Evolutionary conservation across 2,797 vertebrate genomes (phyloP).

Genomic region (Telmatherina bonti): DNA sequence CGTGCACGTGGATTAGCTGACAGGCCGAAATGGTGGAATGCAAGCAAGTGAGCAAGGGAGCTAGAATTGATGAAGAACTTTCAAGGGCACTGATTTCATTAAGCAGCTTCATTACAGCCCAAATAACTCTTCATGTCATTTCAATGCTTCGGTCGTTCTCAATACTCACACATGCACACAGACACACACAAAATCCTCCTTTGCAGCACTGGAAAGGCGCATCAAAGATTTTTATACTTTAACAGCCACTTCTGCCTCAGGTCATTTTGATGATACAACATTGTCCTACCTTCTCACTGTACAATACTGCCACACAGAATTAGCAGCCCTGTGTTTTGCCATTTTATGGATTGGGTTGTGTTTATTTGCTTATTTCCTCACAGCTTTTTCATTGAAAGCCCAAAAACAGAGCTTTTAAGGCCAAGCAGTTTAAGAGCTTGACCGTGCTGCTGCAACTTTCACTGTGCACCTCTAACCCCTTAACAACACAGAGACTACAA

Average conservation of each 20-base stretch:
- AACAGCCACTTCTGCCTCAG: slow-evolving; percentile 38
- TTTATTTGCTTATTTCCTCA: slow-evolving; percentile 31
- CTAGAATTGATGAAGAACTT: slow-evolving; percentile 91
- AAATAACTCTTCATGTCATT: slow-evolving; percentile 89
- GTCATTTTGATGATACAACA: slow-evolving; percentile 32
- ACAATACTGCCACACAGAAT: not conserved
- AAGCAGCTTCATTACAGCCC: slow-evolving; percentile 88
- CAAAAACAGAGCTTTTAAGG: slow-evolving; percentile 70
- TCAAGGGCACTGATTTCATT: slow-evolving; percentile 94
- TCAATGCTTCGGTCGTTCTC: slow-evolving; percentile 69
- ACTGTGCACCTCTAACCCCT: slow-evolving; percentile 50
- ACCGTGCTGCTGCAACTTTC: slow-evolving; percentile 61
- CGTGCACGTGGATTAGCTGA: slow-evolving; percentile 87
- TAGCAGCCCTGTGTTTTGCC: slow-evolving; percentile 19
- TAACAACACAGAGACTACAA: slow-evolving; percentile 63
- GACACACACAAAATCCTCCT: slow-evolving; percentile 33
- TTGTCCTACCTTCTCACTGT: slow-evolving; percentile 21
- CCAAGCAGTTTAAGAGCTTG: slow-evolving; percentile 75
- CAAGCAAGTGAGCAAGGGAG: slow-evolving; percentile 75
- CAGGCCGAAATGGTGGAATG: slow-evolving; percentile 78
- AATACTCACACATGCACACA: slow-evolving; percentile 41
- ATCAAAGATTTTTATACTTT: slow-evolving; percentile 44
- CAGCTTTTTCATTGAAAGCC: slow-evolving; percentile 47
- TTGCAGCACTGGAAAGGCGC: slow-evolving; percentile 17
- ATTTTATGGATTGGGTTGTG: slow-evolving; percentile 32